Percentiles rank a stretch among this genome's conserved stretches.
These are phyloP conservation scores for Diarsia rubi DNA, from an alignment of 2,888 invertebrate species.

Conservation along the genomic window DNA sequence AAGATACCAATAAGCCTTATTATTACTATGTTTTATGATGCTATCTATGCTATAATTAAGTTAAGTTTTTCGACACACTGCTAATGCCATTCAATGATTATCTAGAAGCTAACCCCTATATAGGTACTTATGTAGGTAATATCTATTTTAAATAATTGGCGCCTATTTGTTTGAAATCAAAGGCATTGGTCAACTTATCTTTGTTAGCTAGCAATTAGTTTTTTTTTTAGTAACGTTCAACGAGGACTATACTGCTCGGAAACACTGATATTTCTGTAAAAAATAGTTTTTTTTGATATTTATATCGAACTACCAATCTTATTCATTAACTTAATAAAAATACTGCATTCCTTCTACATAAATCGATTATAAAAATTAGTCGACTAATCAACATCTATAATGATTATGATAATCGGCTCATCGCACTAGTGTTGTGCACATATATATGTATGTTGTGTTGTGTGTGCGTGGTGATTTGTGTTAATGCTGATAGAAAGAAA, in stretches of 20 bases:
- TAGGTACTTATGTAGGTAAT: too few relatives aligned
- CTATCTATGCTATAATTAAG: not conserved
- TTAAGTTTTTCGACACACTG: not conserved
- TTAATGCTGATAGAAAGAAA: conserved; percentile 90
- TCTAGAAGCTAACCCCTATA: not conserved
- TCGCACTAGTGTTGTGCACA: conserved; percentile 76
- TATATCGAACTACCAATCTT: not conserved
- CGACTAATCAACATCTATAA: conserved; percentile 58
- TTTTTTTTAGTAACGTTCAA: not conserved
- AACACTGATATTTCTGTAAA: not conserved
- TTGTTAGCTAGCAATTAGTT: not conserved
- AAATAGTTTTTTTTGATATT: not conserved
- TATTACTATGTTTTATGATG: not conserved
- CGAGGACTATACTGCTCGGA: not conserved
- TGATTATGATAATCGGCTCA: conserved; percentile 64
- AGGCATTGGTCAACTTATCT: not conserved
- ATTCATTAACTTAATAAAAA: not conserved
- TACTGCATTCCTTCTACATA: not conserved
- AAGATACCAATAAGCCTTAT: not conserved
- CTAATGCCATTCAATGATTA: not conserved
- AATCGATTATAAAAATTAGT: conserved; percentile 35
- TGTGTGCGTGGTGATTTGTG: conserved; percentile 91
- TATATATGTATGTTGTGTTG: conserved; percentile 88
- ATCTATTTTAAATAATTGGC: not conserved
- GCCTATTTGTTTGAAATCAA: not conserved